Conservation (phyloP, 2,797 vertebrate genomes). For the Anguilla megastoma region DNA sequence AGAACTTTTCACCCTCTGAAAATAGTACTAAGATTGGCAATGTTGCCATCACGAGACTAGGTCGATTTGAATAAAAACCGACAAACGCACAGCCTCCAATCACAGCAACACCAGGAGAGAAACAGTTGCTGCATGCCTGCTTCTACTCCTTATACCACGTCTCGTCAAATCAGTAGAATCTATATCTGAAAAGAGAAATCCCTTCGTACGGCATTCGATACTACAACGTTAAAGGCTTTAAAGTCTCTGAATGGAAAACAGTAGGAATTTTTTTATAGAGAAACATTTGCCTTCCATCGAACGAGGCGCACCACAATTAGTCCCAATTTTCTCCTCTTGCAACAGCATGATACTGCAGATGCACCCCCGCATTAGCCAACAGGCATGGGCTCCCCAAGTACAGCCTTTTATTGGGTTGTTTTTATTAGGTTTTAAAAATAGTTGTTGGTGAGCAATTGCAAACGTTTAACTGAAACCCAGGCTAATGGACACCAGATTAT, state of each 20-base stretch:
- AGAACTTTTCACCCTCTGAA: neutral
- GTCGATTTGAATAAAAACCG: neutral
- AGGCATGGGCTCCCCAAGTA: neutral
- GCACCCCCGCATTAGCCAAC: conserved; percentile 50
- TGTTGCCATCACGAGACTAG: neutral
- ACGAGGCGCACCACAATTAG: neutral
- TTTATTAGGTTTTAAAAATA: conserved; percentile 46
- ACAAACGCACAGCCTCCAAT: neutral
- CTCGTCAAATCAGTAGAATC: neutral
- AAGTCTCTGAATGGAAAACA: neutral
- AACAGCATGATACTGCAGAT: conserved; percentile 45
- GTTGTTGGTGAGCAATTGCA: conserved; percentile 41
- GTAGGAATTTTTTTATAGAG: neutral
- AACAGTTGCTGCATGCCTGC: neutral
- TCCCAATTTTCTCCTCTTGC: neutral
- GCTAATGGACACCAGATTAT: conserved; percentile 44
- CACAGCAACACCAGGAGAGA: neutral
- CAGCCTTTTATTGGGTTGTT: conserved; percentile 20
- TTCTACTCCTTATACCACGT: neutral
- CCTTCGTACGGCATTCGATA: neutral
- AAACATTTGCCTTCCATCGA: neutral
- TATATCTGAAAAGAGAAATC: neutral
- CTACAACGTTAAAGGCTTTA: neutral
- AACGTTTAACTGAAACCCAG: neutral
- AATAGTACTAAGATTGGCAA: neutral